phyloP scores from a whole-genome alignment of 2,113 vertebrate species.

The Trinectes maculatus region DNA sequence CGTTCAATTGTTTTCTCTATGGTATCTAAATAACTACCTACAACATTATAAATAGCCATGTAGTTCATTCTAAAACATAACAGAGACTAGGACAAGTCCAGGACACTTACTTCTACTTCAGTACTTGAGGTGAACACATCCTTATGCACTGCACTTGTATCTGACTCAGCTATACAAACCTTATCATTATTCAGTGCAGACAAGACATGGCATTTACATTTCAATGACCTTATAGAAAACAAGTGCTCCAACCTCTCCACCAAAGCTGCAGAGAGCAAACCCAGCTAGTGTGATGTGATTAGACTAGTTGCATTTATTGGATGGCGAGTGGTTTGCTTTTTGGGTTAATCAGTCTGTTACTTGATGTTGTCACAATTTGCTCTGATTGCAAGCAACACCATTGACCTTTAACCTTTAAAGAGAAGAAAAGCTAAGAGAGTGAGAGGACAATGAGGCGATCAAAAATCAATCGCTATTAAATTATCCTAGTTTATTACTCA shows the following conservation, averaged over 20 bases:
- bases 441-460: not conserved
- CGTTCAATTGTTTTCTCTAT: no score
- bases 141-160: no score
- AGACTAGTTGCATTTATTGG: not conserved
- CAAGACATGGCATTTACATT: slow-evolving; percentile 1
- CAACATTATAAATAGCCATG: no score
- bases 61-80: no score
- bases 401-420: no score
- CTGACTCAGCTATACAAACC: not conserved
- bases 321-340: not conserved
- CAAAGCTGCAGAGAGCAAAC: not conserved
- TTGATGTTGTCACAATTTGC: not conserved
- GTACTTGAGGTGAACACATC: no score
- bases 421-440: no score
- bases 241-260: not conserved
- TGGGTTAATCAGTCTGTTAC: not conserved
- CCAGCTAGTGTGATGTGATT: not conserved
- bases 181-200: not conserved
- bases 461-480: no score
- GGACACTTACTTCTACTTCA: no score
- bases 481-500: no score
- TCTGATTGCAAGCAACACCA: not conserved
- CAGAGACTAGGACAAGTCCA: no score
- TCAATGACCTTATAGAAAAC: slow-evolving; percentile 14
- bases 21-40: no score